Conservation (phyloP, 2,113 vertebrate species). For the Xiphophorus hellerii region DNA sequence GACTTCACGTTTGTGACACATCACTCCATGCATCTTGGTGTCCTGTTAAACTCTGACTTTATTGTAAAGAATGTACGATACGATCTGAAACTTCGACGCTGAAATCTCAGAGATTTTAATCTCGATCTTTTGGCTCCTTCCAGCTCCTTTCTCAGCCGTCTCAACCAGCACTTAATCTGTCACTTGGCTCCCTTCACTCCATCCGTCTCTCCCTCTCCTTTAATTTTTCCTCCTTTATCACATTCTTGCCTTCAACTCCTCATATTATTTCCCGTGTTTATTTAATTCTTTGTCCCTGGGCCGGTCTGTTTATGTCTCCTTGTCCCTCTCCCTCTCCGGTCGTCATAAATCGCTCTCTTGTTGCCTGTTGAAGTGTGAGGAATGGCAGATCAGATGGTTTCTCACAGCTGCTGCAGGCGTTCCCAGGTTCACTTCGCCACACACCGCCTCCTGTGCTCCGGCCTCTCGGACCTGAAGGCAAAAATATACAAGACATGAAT, state of each 20-base stretch:
- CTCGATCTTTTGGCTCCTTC: not conserved
- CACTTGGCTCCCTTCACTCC: not conserved
- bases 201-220: conserved; percentile 26
- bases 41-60: not conserved
- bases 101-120: not conserved
- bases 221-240: conserved; percentile 36
- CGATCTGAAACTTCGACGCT: not conserved
- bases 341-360: conserved; percentile 69
- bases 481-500: conserved; percentile 70
- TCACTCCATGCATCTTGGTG: not conserved
- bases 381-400: conserved; percentile 72
- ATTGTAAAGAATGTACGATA: not conserved
- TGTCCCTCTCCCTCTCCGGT: conserved; percentile 33
- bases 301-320: conserved; percentile 58
- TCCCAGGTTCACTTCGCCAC: conserved; percentile 61
- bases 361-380: conserved; percentile 79
- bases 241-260: conserved; percentile 34
- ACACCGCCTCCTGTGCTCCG: conserved; percentile 59
- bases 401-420: conserved; percentile 71
- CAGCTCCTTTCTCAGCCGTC: conserved; percentile 6
- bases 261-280: conserved; percentile 41
- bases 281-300: conserved; percentile 41
- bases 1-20: not conserved
- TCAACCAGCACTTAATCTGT: not conserved
- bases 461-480: conserved; percentile 52